phyloP scores from a whole-genome alignment of 2,113 vertebrate genomes.

The Syngnathus floridae region DNA sequence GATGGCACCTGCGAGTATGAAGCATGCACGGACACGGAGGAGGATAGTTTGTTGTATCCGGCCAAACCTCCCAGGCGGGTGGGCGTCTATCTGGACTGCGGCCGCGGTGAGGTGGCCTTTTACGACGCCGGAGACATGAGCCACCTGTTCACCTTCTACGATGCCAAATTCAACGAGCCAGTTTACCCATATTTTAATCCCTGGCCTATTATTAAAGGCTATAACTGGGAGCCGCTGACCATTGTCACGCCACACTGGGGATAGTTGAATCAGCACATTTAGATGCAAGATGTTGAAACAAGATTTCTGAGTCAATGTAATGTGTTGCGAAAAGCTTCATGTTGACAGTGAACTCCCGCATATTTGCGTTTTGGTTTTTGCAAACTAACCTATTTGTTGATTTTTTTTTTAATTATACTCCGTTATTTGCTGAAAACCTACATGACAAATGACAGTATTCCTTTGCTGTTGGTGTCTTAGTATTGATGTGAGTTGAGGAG shows the following conservation, averaged over 20 bases:
- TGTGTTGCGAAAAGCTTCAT: background rate
- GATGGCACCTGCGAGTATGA: conserved; percentile 63
- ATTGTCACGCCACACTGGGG: conserved; percentile 52
- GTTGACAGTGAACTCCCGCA: background rate
- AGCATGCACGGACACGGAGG: conserved; percentile 69
- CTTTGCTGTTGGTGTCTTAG: background rate
- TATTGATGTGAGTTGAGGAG: background rate
- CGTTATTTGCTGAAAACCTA: too few species aligned
- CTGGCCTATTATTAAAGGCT: conserved; percentile 73
- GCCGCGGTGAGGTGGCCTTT: conserved; percentile 70
- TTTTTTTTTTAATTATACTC: too few species aligned
- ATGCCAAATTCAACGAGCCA: conserved; percentile 55
- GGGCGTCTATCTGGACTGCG: conserved; percentile 76
- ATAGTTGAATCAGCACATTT: conserved; percentile 2
- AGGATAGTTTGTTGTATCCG: conserved; percentile 67
- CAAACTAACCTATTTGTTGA: background rate
- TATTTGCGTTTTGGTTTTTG: background rate
- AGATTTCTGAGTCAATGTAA: background rate
- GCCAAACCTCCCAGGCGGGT: conserved; percentile 53
- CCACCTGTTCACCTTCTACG: conserved; percentile 77
- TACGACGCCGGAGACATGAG: conserved; percentile 76
- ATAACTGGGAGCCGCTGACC: conserved; percentile 70
- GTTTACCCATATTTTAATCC: conserved; percentile 82
- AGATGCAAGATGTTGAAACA: background rate
- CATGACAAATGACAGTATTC: background rate